A percentile compares a stretch with the other conserved stretches of the same genome.
phyloP scores from a whole-genome alignment of 2,888 invertebrate genomes.

The Aphelenchoides bicaudatus region DNA sequence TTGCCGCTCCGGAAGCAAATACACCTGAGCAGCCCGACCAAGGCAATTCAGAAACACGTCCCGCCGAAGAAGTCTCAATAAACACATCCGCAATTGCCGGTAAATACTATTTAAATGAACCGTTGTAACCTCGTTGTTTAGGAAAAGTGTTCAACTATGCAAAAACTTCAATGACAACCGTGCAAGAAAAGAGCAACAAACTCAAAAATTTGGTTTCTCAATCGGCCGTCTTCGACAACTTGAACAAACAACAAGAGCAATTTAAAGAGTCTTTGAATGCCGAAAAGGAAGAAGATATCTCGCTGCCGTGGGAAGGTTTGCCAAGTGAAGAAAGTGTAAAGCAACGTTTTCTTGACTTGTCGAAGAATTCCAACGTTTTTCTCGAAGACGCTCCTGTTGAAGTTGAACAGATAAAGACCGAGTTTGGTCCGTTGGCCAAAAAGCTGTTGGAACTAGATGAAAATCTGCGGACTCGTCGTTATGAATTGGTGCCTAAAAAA shows the following conservation, averaged over 20 bases:
- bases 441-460: constrained; percentile 90
- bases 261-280: constrained; percentile 82
- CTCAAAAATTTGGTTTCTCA: constrained; percentile 5
- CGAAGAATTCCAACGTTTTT: constrained; percentile 90
- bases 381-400: constrained; percentile 91
- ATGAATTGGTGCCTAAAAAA: constrained; percentile 94
- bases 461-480: constrained; percentile 94
- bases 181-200: constrained; percentile 32
- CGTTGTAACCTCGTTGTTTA: background rate
- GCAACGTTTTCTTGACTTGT: constrained; percentile 88
- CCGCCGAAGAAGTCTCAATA: constrained; percentile 18
- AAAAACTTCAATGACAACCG: constrained; percentile 33
- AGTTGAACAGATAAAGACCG: constrained; percentile 71
- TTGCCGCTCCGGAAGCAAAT: constrained; percentile 18
- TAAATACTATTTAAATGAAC: constrained; percentile 3
- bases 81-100: constrained; percentile 20
- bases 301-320: constrained; percentile 88
- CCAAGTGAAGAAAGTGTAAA: constrained; percentile 88
- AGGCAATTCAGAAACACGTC: constrained; percentile 6
- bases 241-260: constrained; percentile 92
- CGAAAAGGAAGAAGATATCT: constrained; percentile 58
- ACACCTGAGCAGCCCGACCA: background rate
- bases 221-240: constrained; percentile 85
- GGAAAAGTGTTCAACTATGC: constrained; percentile 36
- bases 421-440: constrained; percentile 83